Conservation (phyloP, 2,888 invertebrate species). For the Lasius fuliginosus region DNA sequence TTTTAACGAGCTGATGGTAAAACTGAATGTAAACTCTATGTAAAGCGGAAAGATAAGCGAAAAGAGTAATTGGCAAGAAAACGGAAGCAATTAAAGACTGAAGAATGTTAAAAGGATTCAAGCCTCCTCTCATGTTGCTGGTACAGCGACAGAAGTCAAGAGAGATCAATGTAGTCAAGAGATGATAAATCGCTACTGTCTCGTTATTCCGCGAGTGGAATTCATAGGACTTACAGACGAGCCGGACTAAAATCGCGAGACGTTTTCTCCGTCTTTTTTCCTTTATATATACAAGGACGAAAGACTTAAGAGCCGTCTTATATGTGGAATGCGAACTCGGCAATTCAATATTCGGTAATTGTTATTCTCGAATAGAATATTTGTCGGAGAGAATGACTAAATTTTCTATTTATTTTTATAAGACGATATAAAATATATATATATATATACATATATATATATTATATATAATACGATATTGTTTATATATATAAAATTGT, state of each 20-base stretch:
- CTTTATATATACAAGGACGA: background rate
- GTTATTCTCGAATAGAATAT: background rate
- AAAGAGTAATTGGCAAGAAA: conserved; percentile 39
- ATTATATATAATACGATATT: no score
- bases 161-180: conserved; percentile 48
- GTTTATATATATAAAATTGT: no score
- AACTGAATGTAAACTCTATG: conserved; percentile 13
- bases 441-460: no score
- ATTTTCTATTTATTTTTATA: background rate
- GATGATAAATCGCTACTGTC: conserved; percentile 40
- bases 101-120: conserved; percentile 31
- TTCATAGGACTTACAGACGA: conserved; percentile 10
- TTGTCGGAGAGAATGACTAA: background rate
- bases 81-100: conserved; percentile 43
- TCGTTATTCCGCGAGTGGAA: conserved; percentile 34
- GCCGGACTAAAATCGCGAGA: conserved; percentile 29
- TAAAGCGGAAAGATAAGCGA: conserved; percentile 6
- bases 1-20: conserved; percentile 1
- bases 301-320: background rate
- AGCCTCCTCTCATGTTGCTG: conserved; percentile 9
- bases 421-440: background rate
- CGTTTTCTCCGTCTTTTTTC: background rate
- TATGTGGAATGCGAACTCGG: background rate
- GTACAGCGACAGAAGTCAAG: conserved; percentile 31
- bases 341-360: background rate